These are phyloP conservation scores for Pammene fasciana DNA, from an alignment of 2,888 invertebrate genomes.

Conservation along the genomic window DNA sequence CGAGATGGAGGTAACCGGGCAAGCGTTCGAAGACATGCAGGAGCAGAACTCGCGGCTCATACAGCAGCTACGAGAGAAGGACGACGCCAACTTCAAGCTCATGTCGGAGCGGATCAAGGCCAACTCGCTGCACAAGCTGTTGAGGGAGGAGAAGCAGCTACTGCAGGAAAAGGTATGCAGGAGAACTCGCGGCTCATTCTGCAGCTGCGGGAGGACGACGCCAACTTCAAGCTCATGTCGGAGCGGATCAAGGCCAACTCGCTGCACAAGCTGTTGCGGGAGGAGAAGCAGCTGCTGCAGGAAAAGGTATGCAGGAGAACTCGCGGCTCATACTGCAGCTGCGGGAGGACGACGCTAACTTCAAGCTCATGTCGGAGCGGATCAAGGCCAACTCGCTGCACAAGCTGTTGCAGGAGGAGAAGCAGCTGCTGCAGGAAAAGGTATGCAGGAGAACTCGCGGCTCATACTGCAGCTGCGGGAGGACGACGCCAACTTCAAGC, in stretches of 20 bases:
- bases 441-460: slow-evolving; percentile 98
- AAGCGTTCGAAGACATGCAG: slow-evolving; percentile 99
- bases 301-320: slow-evolving; percentile 99
- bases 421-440: slow-evolving; percentile 95
- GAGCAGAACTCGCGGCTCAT: slow-evolving; percentile 98
- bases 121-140: slow-evolving; percentile 96
- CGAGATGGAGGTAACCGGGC: slow-evolving; percentile 99
- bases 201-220: slow-evolving; percentile 97
- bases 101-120: slow-evolving; percentile 99
- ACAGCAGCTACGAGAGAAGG: slow-evolving; percentile 97
- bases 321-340: slow-evolving; percentile 96
- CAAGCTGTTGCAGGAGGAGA: slow-evolving; percentile 96
- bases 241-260: slow-evolving; percentile 98
- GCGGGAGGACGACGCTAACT: slow-evolving; percentile 98
- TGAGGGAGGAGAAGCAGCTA: slow-evolving; percentile 97
- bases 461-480: slow-evolving; percentile 97
- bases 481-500: slow-evolving; percentile 98
- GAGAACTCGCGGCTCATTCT: slow-evolving; percentile 98
- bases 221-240: slow-evolving; percentile 99
- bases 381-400: slow-evolving; percentile 98
- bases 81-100: slow-evolving; percentile 98
- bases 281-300: slow-evolving; percentile 96
- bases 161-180: slow-evolving; percentile 97
- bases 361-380: slow-evolving; percentile 98
- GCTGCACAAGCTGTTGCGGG: slow-evolving; percentile 95